Base-by-base conservation (phyloP, 2,888 invertebrate genomes). In the Xylocampa areola region DNA sequence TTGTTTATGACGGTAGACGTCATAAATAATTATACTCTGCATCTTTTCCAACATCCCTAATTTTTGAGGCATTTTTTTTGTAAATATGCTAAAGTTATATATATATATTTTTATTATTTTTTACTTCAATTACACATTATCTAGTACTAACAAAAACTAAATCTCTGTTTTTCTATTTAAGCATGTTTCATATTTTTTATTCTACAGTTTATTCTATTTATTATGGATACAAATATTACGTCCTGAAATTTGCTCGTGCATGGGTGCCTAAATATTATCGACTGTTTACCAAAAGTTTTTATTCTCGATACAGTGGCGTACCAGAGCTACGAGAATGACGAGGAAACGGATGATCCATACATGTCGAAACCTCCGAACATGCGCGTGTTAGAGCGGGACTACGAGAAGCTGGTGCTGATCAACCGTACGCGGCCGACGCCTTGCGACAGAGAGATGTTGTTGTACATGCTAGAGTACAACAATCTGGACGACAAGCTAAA, bases 341-440 rank as follows among this genome's bases (percentile, higher is more conserved):
- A 92, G 62, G 94, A 94, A 35, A 85, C 85, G 0, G 91, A 92
- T 53, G 92, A 93, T 25, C 77, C 79, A 1, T 85, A 82, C 33
- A 86, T 86, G 79, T 93, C 89, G 59, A 85, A 87, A 80, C 90
- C 94, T 1, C 84, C 92, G 0, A 90, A 75, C 49, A 58, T 91
- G 8, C 85, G 92, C 65, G 87, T 87, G 32, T 81, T 94, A 72
- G 94, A 96, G 77, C 87, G 95, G 72, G 91, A 95, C 77, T 95
- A 96, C 83, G 95, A 96, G 70, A 95, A 95, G 62, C 89, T 95
- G 6, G 95, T 97, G 1, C 91, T 96, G 43, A 95, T 97, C 75
- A 96, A 96, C 71, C 94, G 97, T 79, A 98, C 98, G 0, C 94
- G 96, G 36, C 97, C 97, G 0, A 96, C 97, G 51, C 97, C 98